phyloP scores from a whole-genome alignment of 2,797 vertebrate genomes.

The Sebastes umbrosus region DNA sequence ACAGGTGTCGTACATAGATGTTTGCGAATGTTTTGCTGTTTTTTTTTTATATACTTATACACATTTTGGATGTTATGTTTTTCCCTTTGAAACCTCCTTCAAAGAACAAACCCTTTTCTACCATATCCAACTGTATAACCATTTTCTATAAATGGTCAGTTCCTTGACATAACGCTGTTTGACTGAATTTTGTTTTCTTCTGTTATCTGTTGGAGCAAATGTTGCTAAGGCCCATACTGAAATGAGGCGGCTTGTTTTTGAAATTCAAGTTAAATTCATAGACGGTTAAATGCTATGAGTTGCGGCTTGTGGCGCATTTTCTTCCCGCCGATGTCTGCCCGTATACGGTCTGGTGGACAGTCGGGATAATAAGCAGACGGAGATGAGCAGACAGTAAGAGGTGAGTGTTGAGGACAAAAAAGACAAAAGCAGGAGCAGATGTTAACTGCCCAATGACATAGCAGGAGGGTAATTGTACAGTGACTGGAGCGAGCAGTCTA shows the following conservation, averaged over 20 bases:
- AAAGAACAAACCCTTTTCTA: background rate
- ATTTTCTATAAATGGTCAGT: constrained; percentile 1
- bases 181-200: background rate
- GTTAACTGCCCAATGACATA: constrained; percentile 37
- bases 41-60: background rate
- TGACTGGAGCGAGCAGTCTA: constrained; percentile 34
- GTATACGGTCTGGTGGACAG: constrained; percentile 41
- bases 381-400: background rate
- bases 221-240: background rate
- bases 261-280: background rate
- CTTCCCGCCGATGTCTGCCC: background rate
- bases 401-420: background rate
- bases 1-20: background rate
- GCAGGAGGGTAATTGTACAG: constrained; percentile 55
- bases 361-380: background rate
- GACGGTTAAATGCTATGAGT: background rate
- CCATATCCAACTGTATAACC: background rate
- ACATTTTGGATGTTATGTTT: background rate
- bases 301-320: constrained; percentile 4
- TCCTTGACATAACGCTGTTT: background rate
- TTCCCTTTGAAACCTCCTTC: background rate
- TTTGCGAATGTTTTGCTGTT: background rate
- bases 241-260: background rate
- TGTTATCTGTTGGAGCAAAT: background rate
- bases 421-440: constrained; percentile 40